Evolutionary conservation across 2,888 invertebrate species (phyloP), one percentile per base, ranked within the genome.

Genomic region (Heliconius aoede): DNA sequence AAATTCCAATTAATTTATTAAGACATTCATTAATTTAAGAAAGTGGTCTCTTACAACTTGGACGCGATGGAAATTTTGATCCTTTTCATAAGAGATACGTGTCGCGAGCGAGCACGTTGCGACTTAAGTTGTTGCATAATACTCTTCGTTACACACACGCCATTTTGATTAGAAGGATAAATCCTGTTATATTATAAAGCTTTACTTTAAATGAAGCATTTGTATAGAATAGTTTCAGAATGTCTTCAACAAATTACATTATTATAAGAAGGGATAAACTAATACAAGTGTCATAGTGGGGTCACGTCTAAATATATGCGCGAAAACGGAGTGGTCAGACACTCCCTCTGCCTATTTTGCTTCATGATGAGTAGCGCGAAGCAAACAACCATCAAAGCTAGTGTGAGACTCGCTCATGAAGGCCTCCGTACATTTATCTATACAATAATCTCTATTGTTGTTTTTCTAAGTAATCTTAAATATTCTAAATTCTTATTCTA

Each of bases 81-180:
- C 83, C 83, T 87, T 86, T 82, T 85, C 85, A 82, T 84, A 85
- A 86, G 86, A 89, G 88, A 89, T 89, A 90, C 87, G 86, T 88
- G 89, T 88, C 87, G 85, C 85, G 84, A 87, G 89, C 89, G 88
- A 89, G 87, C 89, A 89, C 88, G 90, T 87, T 81, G 82, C 69
- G 88, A 89, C 90, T 91, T 91, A 90, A 88, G 89, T 87, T 88
- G 88, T 89, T 88, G 88, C 87, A 87, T 89, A 90, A 89, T 88
- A 89, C 85, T 84, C 87, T 86, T 85, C 85, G 85, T 85, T 81
- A 77, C 77, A 78, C 81, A 77, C 81, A 80, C 85, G 84, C 84
- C 85, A 87, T 88, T 89, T 87, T 89, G 89, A 89, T 90, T 88
- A 89, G 84, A 83, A 81, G 84, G 86, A 83, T 80, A 79, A 81